phyloP scores from a whole-genome alignment of 2,797 vertebrate species.

The Caiman crocodilus region DNA sequence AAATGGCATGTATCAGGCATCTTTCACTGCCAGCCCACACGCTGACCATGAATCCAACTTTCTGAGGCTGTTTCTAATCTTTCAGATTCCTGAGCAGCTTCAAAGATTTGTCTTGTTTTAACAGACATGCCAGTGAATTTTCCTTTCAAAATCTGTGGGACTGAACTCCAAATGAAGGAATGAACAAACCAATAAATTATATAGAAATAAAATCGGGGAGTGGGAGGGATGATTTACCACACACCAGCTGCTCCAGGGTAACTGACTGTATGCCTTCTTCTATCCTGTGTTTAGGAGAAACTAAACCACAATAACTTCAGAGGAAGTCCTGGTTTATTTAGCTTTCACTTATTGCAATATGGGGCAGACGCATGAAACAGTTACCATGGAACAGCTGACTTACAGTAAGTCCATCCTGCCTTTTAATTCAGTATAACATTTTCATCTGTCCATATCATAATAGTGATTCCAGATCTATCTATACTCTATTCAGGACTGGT shows the following conservation, averaged over 20 bases:
- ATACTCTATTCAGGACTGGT: not conserved
- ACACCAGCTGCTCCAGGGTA: no score
- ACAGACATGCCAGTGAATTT: not conserved
- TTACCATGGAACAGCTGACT: no score
- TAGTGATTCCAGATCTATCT: not conserved
- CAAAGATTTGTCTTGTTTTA: not conserved
- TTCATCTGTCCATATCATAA: no score
- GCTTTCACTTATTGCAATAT: no score
- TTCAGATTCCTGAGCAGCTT: not conserved
- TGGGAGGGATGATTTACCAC: no score
- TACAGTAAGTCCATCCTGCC: no score
- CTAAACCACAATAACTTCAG: no score
- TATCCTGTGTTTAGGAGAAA: no score
- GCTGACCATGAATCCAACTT: not conserved
- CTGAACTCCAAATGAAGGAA: not conserved
- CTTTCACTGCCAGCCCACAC: not conserved
- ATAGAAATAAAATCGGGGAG: no score
- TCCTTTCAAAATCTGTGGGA: not conserved
- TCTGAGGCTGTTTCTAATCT: not conserved
- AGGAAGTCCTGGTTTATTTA: no score
- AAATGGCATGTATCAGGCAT: rapidly evolving
- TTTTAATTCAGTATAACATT: no score
- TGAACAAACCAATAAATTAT: not conserved
- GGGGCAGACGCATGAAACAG: not conserved
- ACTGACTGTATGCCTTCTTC: no score